Percentiles rank a stretch among this genome's conserved stretches.
Conservation (phyloP, 2,797 vertebrate genomes). For the Dendrocincla fuliginosa region DNA sequence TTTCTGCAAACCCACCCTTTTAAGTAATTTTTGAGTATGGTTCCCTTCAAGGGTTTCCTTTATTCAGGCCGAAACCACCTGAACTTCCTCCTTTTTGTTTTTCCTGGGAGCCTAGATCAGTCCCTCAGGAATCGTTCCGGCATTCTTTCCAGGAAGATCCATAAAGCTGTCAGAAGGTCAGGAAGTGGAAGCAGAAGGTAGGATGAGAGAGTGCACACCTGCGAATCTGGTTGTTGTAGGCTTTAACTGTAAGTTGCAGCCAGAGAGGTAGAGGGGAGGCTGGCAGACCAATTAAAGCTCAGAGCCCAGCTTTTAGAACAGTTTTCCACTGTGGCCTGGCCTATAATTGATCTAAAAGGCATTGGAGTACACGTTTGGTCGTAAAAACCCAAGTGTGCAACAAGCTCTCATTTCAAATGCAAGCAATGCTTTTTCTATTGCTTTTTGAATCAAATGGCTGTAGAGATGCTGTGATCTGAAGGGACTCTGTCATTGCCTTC, state of each 20-base stretch:
- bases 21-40: neutral
- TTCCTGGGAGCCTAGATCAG: neutral
- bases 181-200: neutral
- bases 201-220: neutral
- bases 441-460: neutral
- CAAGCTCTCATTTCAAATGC: neutral
- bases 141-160: neutral
- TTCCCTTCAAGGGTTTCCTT: neutral
- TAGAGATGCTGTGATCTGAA: neutral
- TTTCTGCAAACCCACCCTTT: conserved; percentile 1
- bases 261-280: neutral
- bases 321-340: neutral
- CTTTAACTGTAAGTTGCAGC: neutral
- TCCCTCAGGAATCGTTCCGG: neutral
- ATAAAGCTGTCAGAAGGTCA: neutral
- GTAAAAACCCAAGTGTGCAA: neutral
- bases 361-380: neutral
- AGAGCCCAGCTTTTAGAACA: neutral
- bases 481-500: neutral
- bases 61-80: neutral
- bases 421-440: neutral
- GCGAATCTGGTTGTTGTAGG: neutral
- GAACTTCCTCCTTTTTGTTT: neutral
- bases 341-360: neutral
- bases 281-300: neutral